Percentiles rank a stretch among this genome's conserved stretches.
These are phyloP conservation scores for Cryptosula pallasiana DNA, from an alignment of 2,888 invertebrate species.

Conservation along the genomic window DNA sequence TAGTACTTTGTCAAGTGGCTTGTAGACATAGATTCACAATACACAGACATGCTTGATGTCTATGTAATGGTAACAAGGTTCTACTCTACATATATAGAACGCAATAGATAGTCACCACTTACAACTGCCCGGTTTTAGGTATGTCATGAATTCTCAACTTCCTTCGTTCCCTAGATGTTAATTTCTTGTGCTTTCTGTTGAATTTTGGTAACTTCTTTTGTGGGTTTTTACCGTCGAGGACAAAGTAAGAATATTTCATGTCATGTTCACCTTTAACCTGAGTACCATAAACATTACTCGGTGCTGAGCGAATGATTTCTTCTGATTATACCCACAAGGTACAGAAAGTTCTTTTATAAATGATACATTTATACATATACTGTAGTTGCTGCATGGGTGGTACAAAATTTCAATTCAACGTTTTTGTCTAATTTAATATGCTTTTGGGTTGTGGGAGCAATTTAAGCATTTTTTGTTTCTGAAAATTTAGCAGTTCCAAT, in stretches of 20 bases:
- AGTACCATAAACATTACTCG: too few relatives aligned
- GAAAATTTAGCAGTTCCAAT: too few relatives aligned
- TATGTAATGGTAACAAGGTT: background rate
- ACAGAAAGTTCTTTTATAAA: too few relatives aligned
- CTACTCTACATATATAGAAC: too few relatives aligned
- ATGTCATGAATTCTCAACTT: background rate
- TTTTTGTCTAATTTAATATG: too few relatives aligned
- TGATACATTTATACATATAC: too few relatives aligned
- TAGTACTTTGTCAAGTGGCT: background rate
- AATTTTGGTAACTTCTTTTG: slow-evolving; percentile 3
- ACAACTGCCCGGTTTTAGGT: background rate
- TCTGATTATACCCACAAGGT: too few relatives aligned
- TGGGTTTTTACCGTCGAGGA: background rate
- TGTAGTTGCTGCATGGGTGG: too few relatives aligned
- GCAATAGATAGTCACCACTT: background rate
- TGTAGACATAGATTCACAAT: background rate
- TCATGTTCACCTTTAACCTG: slow-evolving; percentile 7
- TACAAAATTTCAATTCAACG: too few relatives aligned
- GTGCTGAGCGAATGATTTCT: too few relatives aligned
- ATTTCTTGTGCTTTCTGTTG: background rate
- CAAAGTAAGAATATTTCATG: background rate
- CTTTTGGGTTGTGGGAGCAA: too few relatives aligned
- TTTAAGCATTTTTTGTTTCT: too few relatives aligned
- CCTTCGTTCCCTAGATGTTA: background rate
- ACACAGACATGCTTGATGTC: background rate